Conservation (phyloP, 2,113 vertebrate genomes). For the Pituophis catenifer region DNA sequence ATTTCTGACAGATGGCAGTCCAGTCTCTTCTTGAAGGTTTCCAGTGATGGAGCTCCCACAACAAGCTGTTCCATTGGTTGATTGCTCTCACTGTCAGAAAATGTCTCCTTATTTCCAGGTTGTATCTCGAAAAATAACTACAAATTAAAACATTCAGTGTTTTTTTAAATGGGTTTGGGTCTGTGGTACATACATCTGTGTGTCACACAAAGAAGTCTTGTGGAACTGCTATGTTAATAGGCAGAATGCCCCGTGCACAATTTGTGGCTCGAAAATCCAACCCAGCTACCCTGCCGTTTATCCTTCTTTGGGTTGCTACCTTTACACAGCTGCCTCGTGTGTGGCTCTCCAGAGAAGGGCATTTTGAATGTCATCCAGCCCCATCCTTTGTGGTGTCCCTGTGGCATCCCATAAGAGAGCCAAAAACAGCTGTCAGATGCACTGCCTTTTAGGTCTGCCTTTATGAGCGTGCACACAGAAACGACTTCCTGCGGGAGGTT, state of each 20-base stretch:
- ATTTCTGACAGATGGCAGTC: too few relatives aligned
- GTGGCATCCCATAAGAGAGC: neutral
- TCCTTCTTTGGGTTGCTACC: neutral
- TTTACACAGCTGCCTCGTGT: conserved; percentile 16
- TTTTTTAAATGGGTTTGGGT: neutral
- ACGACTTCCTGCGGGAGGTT: conserved; percentile 41
- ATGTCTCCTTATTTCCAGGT: too few relatives aligned
- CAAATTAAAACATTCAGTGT: neutral
- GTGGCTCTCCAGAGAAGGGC: conserved; percentile 26
- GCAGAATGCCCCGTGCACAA: neutral
- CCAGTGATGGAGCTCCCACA: too few relatives aligned
- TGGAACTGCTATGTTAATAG: neutral
- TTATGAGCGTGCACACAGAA: conserved; percentile 48
- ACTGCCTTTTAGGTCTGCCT: conserved; percentile 43
- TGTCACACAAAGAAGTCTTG: neutral
- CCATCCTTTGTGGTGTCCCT: conserved; percentile 32
- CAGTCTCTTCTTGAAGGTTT: too few relatives aligned
- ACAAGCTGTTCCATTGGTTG: too few relatives aligned
- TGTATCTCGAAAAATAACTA: neutral
- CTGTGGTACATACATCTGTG: neutral
- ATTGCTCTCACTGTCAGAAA: too few relatives aligned
- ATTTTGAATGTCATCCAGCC: conserved; percentile 43
- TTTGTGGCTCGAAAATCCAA: neutral
- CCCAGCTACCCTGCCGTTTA: neutral
- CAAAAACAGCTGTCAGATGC: conserved; percentile 56